Evolutionary conservation across 2,113 vertebrate genomes (phyloP).

Genomic region (Cricetomys ansorgei): DNA sequence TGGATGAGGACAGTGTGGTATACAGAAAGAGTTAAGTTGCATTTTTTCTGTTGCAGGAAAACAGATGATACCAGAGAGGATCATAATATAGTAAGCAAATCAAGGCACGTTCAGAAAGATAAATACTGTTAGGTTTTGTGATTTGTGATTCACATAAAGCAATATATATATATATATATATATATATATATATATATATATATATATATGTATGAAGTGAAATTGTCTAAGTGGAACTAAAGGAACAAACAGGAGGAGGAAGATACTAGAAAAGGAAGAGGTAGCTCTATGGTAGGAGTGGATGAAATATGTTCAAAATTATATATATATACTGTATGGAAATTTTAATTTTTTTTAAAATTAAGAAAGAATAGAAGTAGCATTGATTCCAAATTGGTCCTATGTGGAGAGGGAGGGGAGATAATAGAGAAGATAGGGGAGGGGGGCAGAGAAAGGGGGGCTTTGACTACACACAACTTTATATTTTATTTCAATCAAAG

Average conservation of each 20-base stretch:
- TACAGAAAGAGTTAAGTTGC: too few species aligned
- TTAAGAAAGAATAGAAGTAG: neutral
- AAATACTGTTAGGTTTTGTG: neutral
- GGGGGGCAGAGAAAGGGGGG: neutral
- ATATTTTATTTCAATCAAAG: neutral
- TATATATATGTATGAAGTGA: neutral
- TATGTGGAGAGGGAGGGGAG: neutral
- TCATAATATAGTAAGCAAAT: neutral
- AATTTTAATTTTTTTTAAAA: neutral
- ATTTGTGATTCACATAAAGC: neutral
- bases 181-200: neutral
- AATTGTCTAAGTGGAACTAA: neutral
- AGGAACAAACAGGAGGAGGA: neutral
- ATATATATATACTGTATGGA: neutral
- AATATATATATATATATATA: neutral
- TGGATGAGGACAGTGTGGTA: neutral
- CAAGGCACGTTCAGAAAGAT: neutral
- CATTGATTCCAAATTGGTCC: neutral
- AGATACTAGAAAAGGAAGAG: neutral
- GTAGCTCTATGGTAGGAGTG: neutral
- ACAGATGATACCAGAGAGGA: neutral
- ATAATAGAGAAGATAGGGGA: too few species aligned
- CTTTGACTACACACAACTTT: neutral
- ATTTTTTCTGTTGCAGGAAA: neutral
- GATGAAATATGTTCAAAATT: neutral